These are phyloP conservation scores for Anthoscopus minutus DNA, from an alignment of 2,113 vertebrate genomes.

Conservation along the genomic window DNA sequence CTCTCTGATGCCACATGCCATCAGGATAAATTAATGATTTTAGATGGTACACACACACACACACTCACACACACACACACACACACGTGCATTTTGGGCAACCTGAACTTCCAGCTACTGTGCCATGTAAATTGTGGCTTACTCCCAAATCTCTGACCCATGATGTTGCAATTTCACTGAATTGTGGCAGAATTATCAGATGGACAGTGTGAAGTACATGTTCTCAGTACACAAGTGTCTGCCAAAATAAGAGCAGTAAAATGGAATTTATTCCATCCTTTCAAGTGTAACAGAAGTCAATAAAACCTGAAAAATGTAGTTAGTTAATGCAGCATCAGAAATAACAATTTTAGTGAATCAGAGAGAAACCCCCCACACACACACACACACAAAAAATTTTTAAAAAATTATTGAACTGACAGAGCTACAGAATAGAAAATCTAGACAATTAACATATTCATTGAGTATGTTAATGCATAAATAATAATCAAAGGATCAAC, in stretches of 20 bases:
- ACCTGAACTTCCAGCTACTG: neutral
- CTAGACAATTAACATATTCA: neutral
- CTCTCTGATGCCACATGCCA: neutral
- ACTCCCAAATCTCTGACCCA: neutral
- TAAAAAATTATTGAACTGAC: neutral
- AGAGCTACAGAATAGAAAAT: neutral
- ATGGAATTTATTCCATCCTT: neutral
- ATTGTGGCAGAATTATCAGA: neutral
- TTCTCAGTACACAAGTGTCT: neutral
- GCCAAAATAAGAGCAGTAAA: neutral
- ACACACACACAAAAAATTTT: rapidly evolving
- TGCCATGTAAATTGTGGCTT: neutral
- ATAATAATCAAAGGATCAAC: neutral
- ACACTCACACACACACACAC: neutral
- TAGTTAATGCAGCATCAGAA: neutral
- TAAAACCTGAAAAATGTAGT: neutral
- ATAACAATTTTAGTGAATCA: neutral
- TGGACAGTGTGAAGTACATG: neutral
- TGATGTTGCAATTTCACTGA: neutral
- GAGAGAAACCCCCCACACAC: neutral
- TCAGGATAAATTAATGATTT: neutral
- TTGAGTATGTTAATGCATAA: neutral
- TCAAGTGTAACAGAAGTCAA: neutral
- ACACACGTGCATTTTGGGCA: neutral
- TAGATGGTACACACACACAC: neutral